Percentiles rank a stretch among this genome's conserved stretches.
These are phyloP conservation scores for Ophraella communa DNA, from an alignment of 2,888 invertebrate species.

Conservation along the genomic window DNA sequence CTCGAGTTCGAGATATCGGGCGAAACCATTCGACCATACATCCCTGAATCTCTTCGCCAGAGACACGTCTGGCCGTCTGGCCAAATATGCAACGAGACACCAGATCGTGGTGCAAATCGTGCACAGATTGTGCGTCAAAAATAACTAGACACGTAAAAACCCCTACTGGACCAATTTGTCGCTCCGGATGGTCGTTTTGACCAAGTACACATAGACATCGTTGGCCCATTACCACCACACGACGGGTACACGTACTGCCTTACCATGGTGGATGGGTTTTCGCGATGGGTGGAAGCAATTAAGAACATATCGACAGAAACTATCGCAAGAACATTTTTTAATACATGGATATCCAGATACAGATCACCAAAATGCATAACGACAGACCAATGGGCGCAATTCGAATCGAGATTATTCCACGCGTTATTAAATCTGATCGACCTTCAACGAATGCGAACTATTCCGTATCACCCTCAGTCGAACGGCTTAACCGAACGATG, in stretches of 20 bases:
- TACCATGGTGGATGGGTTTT: conserved; percentile 49
- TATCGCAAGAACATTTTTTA: conserved; percentile 43
- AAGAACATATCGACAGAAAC: conserved; percentile 47
- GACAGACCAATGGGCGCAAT: conserved; percentile 43
- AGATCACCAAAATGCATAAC: conserved; percentile 48
- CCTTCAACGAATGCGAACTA: no score
- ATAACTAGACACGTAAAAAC: conserved; percentile 44
- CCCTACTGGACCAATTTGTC: conserved; percentile 31
- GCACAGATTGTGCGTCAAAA: conserved; percentile 46
- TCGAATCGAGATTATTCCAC: no score
- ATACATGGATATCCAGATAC: conserved; percentile 48
- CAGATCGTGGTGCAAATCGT: no score
- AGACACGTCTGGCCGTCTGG: no score
- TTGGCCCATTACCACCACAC: conserved; percentile 54
- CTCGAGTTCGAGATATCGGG: conserved; percentile 20
- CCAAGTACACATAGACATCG: conserved; percentile 58
- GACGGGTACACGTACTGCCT: conserved; percentile 47
- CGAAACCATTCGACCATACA: conserved; percentile 18
- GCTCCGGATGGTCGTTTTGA: conserved; percentile 47
- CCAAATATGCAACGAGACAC: no score
- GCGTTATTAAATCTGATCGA: no score
- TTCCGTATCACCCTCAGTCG: no score
- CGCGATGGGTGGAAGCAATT: conserved; percentile 49
- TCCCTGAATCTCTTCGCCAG: conserved; percentile 15
- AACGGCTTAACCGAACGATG: no score